Evolutionary conservation across 2,797 vertebrate genomes (phyloP), one percentile per base, ranked within the genome.

Genomic region (Cetoscarus ocellatus): DNA sequence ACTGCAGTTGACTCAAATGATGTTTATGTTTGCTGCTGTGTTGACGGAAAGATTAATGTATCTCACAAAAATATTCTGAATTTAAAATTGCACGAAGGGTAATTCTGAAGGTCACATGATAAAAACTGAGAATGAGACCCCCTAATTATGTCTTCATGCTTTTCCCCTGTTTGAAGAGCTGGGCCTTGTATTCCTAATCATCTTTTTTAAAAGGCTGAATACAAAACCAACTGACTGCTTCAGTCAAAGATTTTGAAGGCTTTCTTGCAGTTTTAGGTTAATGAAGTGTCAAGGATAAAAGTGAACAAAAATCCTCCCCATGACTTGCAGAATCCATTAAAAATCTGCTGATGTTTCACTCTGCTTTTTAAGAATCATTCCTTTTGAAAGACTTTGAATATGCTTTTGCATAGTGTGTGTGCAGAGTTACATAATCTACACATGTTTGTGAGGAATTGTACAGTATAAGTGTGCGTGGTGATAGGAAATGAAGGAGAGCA

Each of bases 401-500:
- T 45, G 19, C 10, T 45, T 35, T 3, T 66, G 18, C 49, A 39
- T 55, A 39, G 5, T 45, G 19, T 64, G 55, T 61, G 39, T 51
- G 49, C 39, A 53, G 10, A 17, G 48, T 80, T 76, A 61, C 62
- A 68, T 68, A 60, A 70, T 45, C 44, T 64, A 44, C 36, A 66
- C 54, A 62, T 73, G 58, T 76, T 61, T 77, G 50, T 63, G 63
- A 63, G 56, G 66, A 68, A 75, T 61, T 61, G 64, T 70, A 68
- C 68, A 78, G 61, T 88, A 55, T 64, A 48, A 67, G 35, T 77
- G 62, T 67, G 66, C 49, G 70, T 53, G 64, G 63, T 67, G 73
- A 67, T 54, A 65, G 77, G 62, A 80, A 77, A 80, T 86, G 82
- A 84, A 86, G 77, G 87, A 91, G 88, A 92, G 89, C 93, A 94